Conservation (phyloP, 2,888 invertebrate species). For the Dorcus parallelipipedus region DNA sequence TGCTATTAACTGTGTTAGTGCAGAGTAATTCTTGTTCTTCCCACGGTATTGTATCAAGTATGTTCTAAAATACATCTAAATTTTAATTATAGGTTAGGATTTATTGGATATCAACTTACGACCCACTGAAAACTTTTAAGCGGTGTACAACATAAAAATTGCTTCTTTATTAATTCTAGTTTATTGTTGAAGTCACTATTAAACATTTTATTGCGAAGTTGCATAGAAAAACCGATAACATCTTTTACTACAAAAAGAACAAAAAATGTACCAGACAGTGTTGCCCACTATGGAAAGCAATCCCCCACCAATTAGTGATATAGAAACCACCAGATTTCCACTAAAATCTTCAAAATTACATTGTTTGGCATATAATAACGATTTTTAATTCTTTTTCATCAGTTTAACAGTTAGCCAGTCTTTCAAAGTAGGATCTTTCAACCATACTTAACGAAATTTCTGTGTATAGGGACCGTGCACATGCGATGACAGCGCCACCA, state of each 20-base stretch:
- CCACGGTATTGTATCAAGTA: conserved; percentile 40
- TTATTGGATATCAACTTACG: conserved; percentile 18
- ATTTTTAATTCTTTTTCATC: no score
- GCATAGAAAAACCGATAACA: not conserved
- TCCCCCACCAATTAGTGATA: no score
- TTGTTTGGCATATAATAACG: no score
- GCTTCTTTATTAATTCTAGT: conserved; percentile 30
- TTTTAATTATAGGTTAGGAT: not conserved
- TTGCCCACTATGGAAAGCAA: no score
- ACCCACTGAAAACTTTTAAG: conserved; percentile 25
- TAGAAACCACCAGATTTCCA: no score
- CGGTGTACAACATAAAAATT: conserved; percentile 40
- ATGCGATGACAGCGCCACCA: no score
- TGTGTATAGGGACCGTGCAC: no score
- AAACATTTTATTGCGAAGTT: conserved; percentile 14
- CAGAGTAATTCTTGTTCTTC: conserved; percentile 59
- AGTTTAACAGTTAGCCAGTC: no score
- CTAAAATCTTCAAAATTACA: no score
- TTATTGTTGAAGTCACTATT: conserved; percentile 9
- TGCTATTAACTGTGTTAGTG: conserved; percentile 55
- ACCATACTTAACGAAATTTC: no score
- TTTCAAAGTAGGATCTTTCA: no score
- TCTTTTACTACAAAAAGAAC: not conserved
- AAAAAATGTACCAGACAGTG: not conserved
- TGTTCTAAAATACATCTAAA: conserved; percentile 24